A percentile compares a stretch with the other conserved stretches of the same genome.
Evolutionary conservation across 2,113 vertebrate genomes (phyloP).

Genomic region (Tympanuchus pallidicinctus): DNA sequence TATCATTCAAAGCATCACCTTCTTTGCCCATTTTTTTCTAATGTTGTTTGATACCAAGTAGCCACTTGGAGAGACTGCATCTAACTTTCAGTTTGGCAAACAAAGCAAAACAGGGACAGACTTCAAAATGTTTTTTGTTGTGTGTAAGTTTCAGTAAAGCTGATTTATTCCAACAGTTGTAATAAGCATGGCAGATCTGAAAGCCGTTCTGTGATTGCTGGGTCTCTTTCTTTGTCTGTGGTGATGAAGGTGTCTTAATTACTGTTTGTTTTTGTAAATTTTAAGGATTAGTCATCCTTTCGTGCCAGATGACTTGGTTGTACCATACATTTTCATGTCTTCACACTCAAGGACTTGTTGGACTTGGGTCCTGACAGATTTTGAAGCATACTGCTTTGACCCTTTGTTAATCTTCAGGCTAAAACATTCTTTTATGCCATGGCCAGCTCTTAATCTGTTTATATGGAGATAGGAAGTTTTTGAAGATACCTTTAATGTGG

Average conservation of each 20-base stretch:
- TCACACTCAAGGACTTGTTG: conserved; percentile 13
- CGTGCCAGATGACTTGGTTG: conserved; percentile 59
- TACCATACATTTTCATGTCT: conserved; percentile 36
- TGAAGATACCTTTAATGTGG: conserved; percentile 21
- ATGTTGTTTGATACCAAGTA: background rate
- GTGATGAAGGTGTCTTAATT: conserved; percentile 62
- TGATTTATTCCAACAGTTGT: conserved; percentile 42
- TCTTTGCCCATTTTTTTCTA: background rate
- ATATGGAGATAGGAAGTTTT: conserved; percentile 25
- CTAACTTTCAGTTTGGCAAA: background rate
- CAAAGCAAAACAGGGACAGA: background rate
- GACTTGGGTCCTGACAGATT: conserved; percentile 19
- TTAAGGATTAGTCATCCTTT: conserved; percentile 67
- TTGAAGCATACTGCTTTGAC: background rate
- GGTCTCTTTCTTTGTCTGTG: conserved; percentile 52
- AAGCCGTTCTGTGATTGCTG: conserved; percentile 46
- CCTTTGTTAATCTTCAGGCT: conserved; percentile 33
- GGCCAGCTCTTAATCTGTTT: conserved; percentile 38
- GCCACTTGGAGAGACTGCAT: background rate
- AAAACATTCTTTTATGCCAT: conserved; percentile 2
- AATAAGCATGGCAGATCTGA: conserved; percentile 37
- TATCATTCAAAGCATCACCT: background rate
- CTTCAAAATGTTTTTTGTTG: conserved; percentile 53
- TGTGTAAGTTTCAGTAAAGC: background rate
- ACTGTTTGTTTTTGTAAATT: conserved; percentile 69